These are phyloP conservation scores for Hypocryptadius cinnamomeus DNA, from an alignment of 2,113 vertebrate genomes.

Conservation along the genomic window DNA sequence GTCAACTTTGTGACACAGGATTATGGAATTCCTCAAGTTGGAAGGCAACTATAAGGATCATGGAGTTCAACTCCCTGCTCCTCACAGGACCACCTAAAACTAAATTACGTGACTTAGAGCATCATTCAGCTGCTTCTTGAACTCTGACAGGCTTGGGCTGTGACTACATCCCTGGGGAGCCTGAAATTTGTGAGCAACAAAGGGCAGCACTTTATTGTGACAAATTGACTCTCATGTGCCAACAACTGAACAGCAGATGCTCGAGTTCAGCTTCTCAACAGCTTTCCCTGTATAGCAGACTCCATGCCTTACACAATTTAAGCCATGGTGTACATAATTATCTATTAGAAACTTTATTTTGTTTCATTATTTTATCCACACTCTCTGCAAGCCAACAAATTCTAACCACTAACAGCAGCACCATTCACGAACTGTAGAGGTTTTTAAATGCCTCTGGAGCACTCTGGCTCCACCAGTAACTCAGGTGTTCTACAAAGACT, in stretches of 20 bases:
- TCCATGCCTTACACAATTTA: neutral
- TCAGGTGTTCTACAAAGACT: neutral
- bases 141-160: neutral
- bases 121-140: neutral
- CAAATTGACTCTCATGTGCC: neutral
- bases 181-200: neutral
- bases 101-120: neutral
- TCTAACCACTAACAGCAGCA: neutral
- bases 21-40: neutral
- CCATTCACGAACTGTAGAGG: neutral
- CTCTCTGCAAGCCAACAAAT: neutral
- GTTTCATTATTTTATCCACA: neutral
- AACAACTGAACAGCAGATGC: neutral
- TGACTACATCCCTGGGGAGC: neutral
- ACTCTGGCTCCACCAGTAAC: neutral
- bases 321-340: neutral
- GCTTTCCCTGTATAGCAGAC: rapidly evolving
- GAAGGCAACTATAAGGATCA: neutral
- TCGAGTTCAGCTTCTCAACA: neutral
- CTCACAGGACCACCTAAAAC: neutral
- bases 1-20: neutral
- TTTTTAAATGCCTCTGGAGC: neutral
- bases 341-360: neutral
- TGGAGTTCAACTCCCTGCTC: neutral
- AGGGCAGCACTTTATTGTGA: neutral